Evolutionary conservation across 2,113 vertebrate genomes (phyloP).

Genomic region (Hippocampus guttulatus): DNA sequence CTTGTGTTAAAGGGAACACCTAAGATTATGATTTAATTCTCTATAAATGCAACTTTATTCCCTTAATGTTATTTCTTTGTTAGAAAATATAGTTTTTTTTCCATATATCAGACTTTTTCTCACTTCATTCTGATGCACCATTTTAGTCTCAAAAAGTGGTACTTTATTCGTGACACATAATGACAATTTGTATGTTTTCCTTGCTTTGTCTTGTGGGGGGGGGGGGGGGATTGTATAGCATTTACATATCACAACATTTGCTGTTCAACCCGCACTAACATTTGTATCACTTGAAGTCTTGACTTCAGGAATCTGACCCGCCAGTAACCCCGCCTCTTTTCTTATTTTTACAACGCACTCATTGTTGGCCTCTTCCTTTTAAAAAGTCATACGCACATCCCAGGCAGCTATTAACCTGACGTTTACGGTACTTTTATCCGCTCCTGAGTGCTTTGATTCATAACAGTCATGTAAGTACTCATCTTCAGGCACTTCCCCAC

Average conservation of each 20-base stretch:
- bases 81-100: too few relatives aligned
- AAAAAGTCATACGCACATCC: conserved; percentile 47
- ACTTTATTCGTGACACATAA: too few relatives aligned
- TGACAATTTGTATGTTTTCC: too few relatives aligned
- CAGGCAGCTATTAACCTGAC: conserved; percentile 60
- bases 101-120: too few relatives aligned
- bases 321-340: conserved; percentile 46
- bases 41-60: too few relatives aligned
- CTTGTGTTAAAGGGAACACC: not conserved
- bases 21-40: too few relatives aligned
- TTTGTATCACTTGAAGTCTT: conserved; percentile 16
- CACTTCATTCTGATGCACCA: too few relatives aligned
- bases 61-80: too few relatives aligned
- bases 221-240: too few relatives aligned
- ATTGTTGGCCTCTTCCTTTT: conserved; percentile 69
- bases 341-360: conserved; percentile 44
- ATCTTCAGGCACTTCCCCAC: conserved; percentile 28
- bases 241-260: not conserved
- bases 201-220: too few relatives aligned
- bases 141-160: too few relatives aligned
- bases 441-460: conserved; percentile 66
- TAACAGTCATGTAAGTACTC: conserved; percentile 61
- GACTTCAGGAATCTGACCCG: conserved; percentile 58
- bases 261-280: not conserved
- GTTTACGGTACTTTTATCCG: conserved; percentile 65